These are phyloP conservation scores for Prionchulus punctatus DNA, from an alignment of 2,888 invertebrate species.

Conservation along the genomic window DNA sequence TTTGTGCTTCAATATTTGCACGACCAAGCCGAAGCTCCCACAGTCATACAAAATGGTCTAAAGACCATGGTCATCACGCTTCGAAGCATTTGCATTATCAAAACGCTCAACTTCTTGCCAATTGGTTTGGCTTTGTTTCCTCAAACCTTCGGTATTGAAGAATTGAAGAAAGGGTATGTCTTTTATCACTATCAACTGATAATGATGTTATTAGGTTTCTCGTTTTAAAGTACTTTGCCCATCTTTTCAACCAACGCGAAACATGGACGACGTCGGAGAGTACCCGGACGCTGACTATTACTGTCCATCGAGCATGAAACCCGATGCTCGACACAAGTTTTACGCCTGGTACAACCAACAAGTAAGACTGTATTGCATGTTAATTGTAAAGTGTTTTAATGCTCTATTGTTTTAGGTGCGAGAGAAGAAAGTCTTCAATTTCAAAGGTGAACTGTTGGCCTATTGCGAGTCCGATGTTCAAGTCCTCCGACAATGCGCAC, in stretches of 20 bases:
- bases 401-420: background rate
- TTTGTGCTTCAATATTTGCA: slow-evolving; percentile 2
- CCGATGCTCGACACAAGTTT: background rate
- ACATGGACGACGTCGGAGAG: background rate
- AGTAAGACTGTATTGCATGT: background rate
- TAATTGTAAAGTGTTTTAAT: too few relatives aligned
- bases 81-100: background rate
- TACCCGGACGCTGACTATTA: background rate
- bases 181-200: too few relatives aligned
- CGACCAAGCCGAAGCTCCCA: background rate
- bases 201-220: too few relatives aligned
- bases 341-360: background rate
- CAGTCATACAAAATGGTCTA: background rate
- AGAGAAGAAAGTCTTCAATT: slow-evolving; percentile 13
- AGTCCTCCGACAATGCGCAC: slow-evolving; percentile 9
- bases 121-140: background rate
- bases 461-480: slow-evolving; percentile 17
- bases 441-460: slow-evolving; percentile 14
- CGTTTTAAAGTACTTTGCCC: too few relatives aligned
- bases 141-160: background rate
- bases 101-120: slow-evolving; percentile 1
- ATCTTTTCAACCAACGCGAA: background rate
- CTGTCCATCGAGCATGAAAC: background rate
- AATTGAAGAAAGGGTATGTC: background rate
- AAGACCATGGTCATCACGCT: background rate